Base-by-base conservation (phyloP, 2,113 vertebrate genomes). In the Entomyzon cyanotis region DNA sequence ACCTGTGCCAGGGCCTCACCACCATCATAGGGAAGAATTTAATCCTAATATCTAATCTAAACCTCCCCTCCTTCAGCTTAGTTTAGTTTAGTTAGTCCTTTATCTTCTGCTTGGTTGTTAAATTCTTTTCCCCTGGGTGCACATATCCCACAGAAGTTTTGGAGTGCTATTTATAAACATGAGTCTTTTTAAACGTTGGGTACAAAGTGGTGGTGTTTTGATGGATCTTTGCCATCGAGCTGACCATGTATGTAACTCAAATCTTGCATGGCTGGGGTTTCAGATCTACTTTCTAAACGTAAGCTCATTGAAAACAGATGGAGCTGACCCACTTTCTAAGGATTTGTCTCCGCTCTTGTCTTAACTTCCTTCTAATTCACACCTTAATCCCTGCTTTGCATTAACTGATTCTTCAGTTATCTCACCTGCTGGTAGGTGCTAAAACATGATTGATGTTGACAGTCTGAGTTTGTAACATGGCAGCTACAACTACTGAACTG, bases 161-260 rank as follows among this genome's bases (percentile, higher is more conserved):
- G 46, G 27, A 18, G 7, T 35, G 4, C 8, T n/a, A 12, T 16
- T 81, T 17, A 6, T 42, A 28, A 84, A 21, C 11, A 4, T 0
- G 0, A 27, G 22, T 22, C 13, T 60, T 15, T 17, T 8, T 9
- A 25, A 27, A 3, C 0, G 0, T 15, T 55, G 14, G 62, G 20
- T 49, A 0, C 31, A 1, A 5, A 41, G 41, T 7, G 21, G 14
- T 58, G 0, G 1, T 71, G 35, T n/a, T 33, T 71, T 7, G 18
- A 5, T 15, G 39, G 42, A 0, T 35, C 3, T 42, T 30, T 56
- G 37, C 78, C 63, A 17, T 30, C 0, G 5, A 22, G 33, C 7
- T 55, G 39, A 39, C 70, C 0, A 0, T 10, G 33, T 6, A 1
- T 10, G 44, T 17, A 33, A 52, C 20, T 37, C 22, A 18, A 3